Base-by-base conservation (phyloP, 2,797 vertebrate genomes). In the Todus mexicanus region DNA sequence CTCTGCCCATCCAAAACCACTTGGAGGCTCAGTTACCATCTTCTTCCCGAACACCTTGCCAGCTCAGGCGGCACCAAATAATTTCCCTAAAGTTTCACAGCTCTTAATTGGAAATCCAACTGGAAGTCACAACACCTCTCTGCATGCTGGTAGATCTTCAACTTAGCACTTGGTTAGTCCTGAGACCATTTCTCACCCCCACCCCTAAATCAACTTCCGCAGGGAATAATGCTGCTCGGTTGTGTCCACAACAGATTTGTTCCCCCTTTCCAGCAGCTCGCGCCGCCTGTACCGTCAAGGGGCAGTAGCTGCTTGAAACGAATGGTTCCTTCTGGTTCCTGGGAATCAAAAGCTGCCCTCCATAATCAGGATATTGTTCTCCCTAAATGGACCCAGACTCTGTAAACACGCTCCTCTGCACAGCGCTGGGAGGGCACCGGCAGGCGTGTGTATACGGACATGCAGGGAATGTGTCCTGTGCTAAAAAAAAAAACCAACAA, bases 351-450 rank as follows among this genome's bases (percentile, higher is more conserved):
- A 91, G 76, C 96, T 91, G 94, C 95, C 93, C 95, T 92, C 96
- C 96, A 98, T 98, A 98, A 98, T 98, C 97, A 96, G 93, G 56
- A 97, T 95, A 98, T 98, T 98, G 98, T 98, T 98, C 98, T 97
- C 95, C 77, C 84, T 98, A 98, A 98, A 98, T 95, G 97, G 97
- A 97, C 97, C 98, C 97, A 98, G 98, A 97, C 98, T 98, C 95
- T 76, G 97, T 96, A 98, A 98, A 98, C 96, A 98, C 43, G 68
- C 92, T 95, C 77, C 92, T 89, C 93, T 87, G 96, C 91, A 47
- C 90, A 63, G 95, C 43, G 23, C 93, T 71, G 96, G 95, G 83
- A 95, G 97, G 96, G 96, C 69, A 63, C 96, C 96, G 33, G 80
- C 5, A 4, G 76, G 89, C 37, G 72, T 97, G 98, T 97, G 97